These are phyloP conservation scores for Drosophila subsilvestris DNA, from an alignment of 2,888 invertebrate genomes.

Conservation along the genomic window DNA sequence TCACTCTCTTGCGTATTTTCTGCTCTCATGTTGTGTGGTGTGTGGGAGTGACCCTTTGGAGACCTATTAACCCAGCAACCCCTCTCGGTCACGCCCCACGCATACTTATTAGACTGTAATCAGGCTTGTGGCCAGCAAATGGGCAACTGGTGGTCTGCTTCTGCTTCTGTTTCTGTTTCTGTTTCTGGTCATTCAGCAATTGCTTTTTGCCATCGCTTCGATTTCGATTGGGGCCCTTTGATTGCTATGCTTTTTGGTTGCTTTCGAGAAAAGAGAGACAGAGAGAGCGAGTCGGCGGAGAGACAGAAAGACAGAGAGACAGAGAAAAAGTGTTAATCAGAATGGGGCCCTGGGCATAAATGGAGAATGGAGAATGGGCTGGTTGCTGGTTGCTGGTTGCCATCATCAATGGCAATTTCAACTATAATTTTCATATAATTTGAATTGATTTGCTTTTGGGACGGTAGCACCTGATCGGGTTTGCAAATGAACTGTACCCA, in stretches of 20 bases:
- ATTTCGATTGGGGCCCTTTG: constrained; percentile 1
- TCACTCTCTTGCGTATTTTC: constrained; percentile 26
- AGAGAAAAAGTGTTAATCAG: constrained; percentile 35
- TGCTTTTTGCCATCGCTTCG: background rate
- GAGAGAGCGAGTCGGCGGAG: too few relatives aligned
- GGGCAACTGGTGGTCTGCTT: constrained; percentile 67
- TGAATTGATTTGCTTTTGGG: constrained; percentile 43
- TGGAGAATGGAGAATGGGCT: too few relatives aligned
- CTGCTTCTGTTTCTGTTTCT: constrained; percentile 14
- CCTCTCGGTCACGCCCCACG: constrained; percentile 65
- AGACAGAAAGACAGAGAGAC: too few relatives aligned
- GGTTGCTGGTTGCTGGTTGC: too few relatives aligned
- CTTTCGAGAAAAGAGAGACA: background rate
- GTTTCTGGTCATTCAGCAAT: constrained; percentile 4
- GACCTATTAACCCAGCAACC: constrained; percentile 69
- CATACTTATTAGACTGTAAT: constrained; percentile 77
- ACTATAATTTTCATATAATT: constrained; percentile 47
- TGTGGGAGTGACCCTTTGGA: constrained; percentile 55
- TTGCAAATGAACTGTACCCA: constrained; percentile 17
- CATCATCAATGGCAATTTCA: constrained; percentile 26
- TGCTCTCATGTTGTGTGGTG: constrained; percentile 25
- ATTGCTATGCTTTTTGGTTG: constrained; percentile 1
- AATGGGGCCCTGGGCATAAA: constrained; percentile 1
- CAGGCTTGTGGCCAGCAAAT: constrained; percentile 66
- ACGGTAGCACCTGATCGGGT: constrained; percentile 34